phyloP scores from a whole-genome alignment of 2,797 vertebrate genomes.

The Xiphophorus birchmanni region DNA sequence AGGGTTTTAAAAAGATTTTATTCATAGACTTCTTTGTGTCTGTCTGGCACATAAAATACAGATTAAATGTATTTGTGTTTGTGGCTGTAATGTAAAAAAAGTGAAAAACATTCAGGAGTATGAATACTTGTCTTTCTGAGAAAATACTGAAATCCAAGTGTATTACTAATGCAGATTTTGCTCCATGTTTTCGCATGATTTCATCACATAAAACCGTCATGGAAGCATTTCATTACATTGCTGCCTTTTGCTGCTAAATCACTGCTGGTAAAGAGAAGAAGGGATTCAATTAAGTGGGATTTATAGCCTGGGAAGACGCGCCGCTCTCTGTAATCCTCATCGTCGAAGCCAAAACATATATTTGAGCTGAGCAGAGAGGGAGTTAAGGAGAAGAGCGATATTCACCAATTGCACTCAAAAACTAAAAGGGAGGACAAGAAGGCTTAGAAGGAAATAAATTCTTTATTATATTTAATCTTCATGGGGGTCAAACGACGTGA shows the following conservation, averaged over 20 bases:
- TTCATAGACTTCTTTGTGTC: background rate
- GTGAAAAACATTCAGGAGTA: background rate
- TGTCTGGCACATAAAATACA: background rate
- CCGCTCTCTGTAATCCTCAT: constrained; percentile 34
- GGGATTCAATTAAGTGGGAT: constrained; percentile 72
- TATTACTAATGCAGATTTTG: background rate
- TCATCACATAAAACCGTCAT: constrained; percentile 21
- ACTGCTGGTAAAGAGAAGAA: constrained; percentile 22
- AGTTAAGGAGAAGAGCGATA: constrained; percentile 31
- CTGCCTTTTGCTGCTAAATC: constrained; percentile 35
- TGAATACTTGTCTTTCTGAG: background rate
- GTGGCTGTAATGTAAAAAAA: background rate
- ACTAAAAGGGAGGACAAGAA: background rate
- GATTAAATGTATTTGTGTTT: background rate
- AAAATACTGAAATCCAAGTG: background rate
- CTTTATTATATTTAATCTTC: background rate
- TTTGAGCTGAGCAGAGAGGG: constrained; percentile 52
- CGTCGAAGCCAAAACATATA: constrained; percentile 51
- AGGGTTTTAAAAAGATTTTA: background rate
- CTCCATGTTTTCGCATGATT: constrained; percentile 6
- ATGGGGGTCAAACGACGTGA: background rate
- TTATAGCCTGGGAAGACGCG: constrained; percentile 61
- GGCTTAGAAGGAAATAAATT: background rate
- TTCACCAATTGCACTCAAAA: constrained; percentile 30
- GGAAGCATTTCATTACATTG: constrained; percentile 5